Base-by-base conservation (phyloP, 2,888 invertebrate genomes). In the Griposia aprilina region DNA sequence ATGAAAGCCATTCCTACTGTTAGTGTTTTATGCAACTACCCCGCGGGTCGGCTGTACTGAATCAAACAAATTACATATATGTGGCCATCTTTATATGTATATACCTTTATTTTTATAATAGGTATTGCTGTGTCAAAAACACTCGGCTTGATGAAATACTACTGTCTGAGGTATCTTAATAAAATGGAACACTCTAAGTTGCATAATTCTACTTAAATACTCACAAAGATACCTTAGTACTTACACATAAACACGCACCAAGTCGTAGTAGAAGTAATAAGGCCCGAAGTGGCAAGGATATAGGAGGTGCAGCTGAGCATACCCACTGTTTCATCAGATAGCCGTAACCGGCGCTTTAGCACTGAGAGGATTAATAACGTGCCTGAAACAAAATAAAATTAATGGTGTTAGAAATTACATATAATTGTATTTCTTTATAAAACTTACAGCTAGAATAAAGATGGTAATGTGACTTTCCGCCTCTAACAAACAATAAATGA, bases 291-390 rank as follows among this genome's bases (percentile, higher is more conserved):
- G 2, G 95, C 94, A 2, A 95, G 80, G 8, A 96, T 84, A 72
- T 93, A 95, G 0, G 97, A 97, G 3, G 92, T 50, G 76, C 96
- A 95, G 83, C 97, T 96, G 15, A 97, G 78, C 30, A 93, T 93
- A 0, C 97, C 97, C 2, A 97, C 95, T 26, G 92, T 88, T 82
- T 96, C 97, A 81, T 97, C 97, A 0, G 94, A 90, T 0, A 97
- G 83, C 0, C 90, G 89, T 60, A 96, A 71, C 0, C 94, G 92
- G 3, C 94, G 92, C 85, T 97, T 97, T 57, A 97, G 83, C 8
- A 97, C 87, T 15, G 94, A 93, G 65, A 97, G 89, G 48, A 97
- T 97, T n/a, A 96, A 76, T 23, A 97, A 85, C 0, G 97, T 96
- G 17, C 97, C 97, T 97, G 90, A 13, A 93, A 93, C 4, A 65